Evolutionary conservation across 2,797 vertebrate species (phyloP).

Genomic region (Euphonia xanthogaster): DNA sequence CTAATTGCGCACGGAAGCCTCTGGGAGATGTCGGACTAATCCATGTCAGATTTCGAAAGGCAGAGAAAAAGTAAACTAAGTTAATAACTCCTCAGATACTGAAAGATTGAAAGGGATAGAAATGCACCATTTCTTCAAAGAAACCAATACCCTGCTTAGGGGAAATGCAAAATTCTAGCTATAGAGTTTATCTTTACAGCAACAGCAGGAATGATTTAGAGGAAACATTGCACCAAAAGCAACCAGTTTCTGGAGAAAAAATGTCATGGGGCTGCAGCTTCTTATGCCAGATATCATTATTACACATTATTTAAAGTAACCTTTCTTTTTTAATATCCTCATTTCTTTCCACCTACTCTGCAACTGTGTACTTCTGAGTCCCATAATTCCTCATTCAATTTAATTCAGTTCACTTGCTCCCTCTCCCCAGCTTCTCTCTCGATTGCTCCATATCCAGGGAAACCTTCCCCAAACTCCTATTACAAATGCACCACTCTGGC

Average conservation of each 20-base stretch:
- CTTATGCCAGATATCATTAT: not conserved
- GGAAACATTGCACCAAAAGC: not conserved
- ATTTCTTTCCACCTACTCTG: not conserved
- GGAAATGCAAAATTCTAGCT: constrained; percentile 64
- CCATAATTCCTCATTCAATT: not conserved
- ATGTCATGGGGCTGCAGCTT: not conserved
- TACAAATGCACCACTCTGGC: not conserved
- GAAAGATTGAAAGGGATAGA: constrained; percentile 76
- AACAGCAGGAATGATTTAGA: constrained; percentile 40
- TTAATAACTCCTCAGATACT: constrained; percentile 79
- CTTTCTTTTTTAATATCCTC: not conserved
- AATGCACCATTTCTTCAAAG: constrained; percentile 64
- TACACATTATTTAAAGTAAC: not conserved
- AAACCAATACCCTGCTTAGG: constrained; percentile 44
- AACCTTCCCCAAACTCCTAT: not conserved
- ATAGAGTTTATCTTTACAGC: not conserved
- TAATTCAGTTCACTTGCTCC: not conserved
- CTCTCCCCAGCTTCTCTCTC: not conserved
- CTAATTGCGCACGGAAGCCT: constrained; percentile 84
- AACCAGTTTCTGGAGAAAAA: not conserved
- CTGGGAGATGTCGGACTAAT: constrained; percentile 77
- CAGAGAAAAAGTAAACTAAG: constrained; percentile 73
- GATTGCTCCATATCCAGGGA: not conserved
- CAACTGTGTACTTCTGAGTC: not conserved
- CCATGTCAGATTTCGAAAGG: constrained; percentile 73